Base-by-base conservation (phyloP, 2,113 vertebrate genomes). In the Felis chaus region DNA sequence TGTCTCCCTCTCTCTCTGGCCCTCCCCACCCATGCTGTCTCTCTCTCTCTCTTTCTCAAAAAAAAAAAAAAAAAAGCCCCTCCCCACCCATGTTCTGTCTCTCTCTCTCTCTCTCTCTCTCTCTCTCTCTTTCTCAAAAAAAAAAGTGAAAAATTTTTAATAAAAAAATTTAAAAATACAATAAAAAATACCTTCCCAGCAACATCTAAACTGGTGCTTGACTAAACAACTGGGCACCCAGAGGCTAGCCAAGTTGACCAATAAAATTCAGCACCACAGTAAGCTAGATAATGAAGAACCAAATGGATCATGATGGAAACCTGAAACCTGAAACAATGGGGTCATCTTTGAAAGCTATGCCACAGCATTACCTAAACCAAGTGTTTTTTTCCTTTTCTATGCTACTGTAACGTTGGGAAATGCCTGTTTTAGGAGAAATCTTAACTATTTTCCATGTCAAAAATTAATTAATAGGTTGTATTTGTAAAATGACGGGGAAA, bases 201-300 rank as follows among this genome's bases (percentile, higher is more conserved):
- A 89, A 48, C 1, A 25, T 31, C 31, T 80, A 65, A 36, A 73
- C 33, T 57, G 4, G 4, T 80, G 19, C 45, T 84, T 65, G n/a
- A 92, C 19, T 55, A n/a, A 71, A 61, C 14, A 85, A 55, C 8
- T 41, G 25, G 65, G 65, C 7, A 57, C 73, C 19, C 19, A 29
- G 8, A 50, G 19, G 66, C 48, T 84, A 41, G 36, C 79, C 61
- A 79, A 55, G 4, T 9, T 65, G 65, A 92, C 69, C 50, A 23
- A 71, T 25, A 83, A 63, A 83, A 53, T 78, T 89, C 39, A 27
- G 61, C 25, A 76, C 45, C 68, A 50, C 27, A 68, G 48, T 81
- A 66, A 84, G n/a, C 31, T 71, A 71, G 86, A 82, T 82, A 31
- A 61, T 14, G 29, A 96, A 55, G 45, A 94, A 78, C 25, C 10